Percentiles rank a stretch among this genome's conserved stretches.
These are phyloP conservation scores for Trematomus loennbergii DNA, from an alignment of 2,113 vertebrate genomes.

Conservation along the genomic window DNA sequence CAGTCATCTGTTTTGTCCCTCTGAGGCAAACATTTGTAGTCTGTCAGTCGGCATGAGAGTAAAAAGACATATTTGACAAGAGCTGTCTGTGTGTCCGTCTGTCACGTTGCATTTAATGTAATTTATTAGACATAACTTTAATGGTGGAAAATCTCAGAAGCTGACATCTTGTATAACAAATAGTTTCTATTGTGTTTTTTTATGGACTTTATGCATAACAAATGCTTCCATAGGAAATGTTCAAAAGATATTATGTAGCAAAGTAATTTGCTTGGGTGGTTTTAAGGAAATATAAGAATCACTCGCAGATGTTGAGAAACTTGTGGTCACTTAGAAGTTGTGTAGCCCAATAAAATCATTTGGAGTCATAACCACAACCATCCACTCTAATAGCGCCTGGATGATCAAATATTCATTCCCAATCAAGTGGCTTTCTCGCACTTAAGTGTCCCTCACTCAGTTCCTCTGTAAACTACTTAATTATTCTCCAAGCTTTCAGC, in stretches of 20 bases:
- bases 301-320: not conserved
- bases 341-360: not conserved
- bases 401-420: slow-evolving; percentile 6
- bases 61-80: slow-evolving; percentile 2
- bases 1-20: slow-evolving; percentile 10
- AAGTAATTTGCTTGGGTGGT: not conserved
- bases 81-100: not conserved
- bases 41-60: slow-evolving; percentile 30
- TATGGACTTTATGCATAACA: not conserved
- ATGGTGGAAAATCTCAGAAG: not conserved
- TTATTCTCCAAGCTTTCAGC: not conserved
- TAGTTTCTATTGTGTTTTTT: not conserved
- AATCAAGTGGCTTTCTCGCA: not conserved
- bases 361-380: not conserved
- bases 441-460: slow-evolving; percentile 30
- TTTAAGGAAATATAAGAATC: not conserved
- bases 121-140: not conserved
- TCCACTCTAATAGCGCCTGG: not conserved
- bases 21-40: slow-evolving; percentile 17
- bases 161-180: not conserved
- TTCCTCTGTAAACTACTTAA: slow-evolving; percentile 46
- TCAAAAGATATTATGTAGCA: not conserved
- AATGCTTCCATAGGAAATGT: not conserved
- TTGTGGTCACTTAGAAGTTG: not conserved
- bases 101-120: not conserved